These are phyloP conservation scores for Rugalucina vietnamica DNA, from an alignment of 2,888 invertebrate genomes.

Conservation along the genomic window DNA sequence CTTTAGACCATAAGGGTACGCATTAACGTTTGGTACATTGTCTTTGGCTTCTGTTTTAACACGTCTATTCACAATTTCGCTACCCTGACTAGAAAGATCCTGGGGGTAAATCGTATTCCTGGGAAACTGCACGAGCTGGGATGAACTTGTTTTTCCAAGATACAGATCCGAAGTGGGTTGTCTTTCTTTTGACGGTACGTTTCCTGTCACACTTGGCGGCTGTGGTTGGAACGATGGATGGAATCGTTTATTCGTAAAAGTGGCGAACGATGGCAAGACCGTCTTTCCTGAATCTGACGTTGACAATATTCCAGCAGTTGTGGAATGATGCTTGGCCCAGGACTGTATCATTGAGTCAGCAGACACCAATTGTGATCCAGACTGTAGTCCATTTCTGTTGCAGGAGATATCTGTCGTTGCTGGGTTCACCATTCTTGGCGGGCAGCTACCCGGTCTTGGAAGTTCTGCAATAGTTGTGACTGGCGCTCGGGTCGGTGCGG, in stretches of 20 bases:
- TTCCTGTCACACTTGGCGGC: no score
- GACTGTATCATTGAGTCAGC: constrained; percentile 54
- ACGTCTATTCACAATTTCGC: no score
- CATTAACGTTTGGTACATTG: no score
- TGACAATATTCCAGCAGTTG: constrained; percentile 28
- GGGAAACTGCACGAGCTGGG: background rate
- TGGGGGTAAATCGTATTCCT: background rate
- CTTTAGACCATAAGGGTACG: no score
- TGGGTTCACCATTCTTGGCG: background rate
- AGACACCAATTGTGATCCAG: constrained; percentile 5
- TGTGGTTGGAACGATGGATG: background rate
- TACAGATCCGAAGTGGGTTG: no score
- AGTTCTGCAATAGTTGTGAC: no score
- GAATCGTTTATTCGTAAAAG: constrained; percentile 37
- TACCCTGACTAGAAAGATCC: background rate
- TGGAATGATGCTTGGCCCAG: constrained; percentile 53
- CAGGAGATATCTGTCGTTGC: background rate
- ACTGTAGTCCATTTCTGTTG: constrained; percentile 16
- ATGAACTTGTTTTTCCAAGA: background rate
- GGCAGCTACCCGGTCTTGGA: background rate
- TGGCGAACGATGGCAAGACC: constrained; percentile 49
- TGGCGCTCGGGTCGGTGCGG: no score
- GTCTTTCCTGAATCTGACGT: constrained; percentile 7
- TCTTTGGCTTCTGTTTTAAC: no score
- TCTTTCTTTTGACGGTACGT: background rate